Evolutionary conservation across 2,113 vertebrate species (phyloP).

Genomic region (Anthoscopus minutus): DNA sequence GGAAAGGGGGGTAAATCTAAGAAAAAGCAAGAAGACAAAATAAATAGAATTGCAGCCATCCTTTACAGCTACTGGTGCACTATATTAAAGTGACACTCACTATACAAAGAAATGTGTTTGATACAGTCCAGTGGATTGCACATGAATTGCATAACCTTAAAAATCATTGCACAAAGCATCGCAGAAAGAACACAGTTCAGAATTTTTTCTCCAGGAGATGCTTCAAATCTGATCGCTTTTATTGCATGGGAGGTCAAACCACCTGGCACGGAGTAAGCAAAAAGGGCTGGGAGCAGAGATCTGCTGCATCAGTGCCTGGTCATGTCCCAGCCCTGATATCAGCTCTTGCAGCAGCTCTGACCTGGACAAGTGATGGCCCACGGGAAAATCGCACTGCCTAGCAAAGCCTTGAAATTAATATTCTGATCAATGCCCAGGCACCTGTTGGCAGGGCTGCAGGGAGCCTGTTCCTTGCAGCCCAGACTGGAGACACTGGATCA

Average conservation of each 20-base stretch:
- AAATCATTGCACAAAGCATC: constrained; percentile 24
- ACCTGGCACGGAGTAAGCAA: neutral
- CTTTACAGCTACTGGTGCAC: constrained; percentile 10
- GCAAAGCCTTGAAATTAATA: neutral
- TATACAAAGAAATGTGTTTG: neutral
- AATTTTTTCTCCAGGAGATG: neutral
- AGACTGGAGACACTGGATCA: fast-evolving
- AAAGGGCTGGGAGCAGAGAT: neutral
- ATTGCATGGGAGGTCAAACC: neutral
- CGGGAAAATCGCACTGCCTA: neutral
- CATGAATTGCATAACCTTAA: constrained; percentile 34
- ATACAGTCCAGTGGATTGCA: constrained; percentile 21
- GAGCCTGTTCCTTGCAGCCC: neutral
- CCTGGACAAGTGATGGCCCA: neutral
- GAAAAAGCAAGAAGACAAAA: neutral
- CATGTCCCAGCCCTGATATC: neutral
- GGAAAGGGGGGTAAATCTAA: neutral
- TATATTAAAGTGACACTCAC: constrained; percentile 11
- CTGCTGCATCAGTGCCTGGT: neutral
- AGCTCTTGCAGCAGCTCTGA: neutral
- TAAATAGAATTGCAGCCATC: constrained; percentile 16
- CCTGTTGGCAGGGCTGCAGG: neutral
- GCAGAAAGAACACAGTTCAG: neutral
- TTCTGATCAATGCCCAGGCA: neutral
- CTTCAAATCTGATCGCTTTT: neutral